phyloP scores from a whole-genome alignment of 1,140 invertebrate species.

The Pectinophora gossypiella region DNA sequence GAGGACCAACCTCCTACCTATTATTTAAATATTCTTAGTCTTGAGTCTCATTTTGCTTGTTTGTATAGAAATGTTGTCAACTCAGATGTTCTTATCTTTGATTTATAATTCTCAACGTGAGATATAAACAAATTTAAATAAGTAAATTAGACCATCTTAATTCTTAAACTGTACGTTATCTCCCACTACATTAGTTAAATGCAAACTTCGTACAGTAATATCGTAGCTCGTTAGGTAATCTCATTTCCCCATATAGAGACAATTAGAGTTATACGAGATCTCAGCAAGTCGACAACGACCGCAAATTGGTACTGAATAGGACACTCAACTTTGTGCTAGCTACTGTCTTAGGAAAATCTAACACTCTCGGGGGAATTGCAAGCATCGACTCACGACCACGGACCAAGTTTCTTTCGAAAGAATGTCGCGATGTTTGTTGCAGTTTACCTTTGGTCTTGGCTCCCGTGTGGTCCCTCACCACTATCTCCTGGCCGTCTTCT shows the following conservation, averaged over 20 bases:
- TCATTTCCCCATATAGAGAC: neutral
- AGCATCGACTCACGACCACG: neutral
- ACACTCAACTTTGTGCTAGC: neutral
- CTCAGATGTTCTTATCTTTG: too few relatives aligned
- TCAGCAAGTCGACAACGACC: neutral
- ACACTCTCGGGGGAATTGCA: neutral
- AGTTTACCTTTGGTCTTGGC: constrained; percentile 81
- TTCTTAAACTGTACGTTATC: too few relatives aligned
- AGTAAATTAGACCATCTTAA: too few relatives aligned
- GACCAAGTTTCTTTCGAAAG: neutral
- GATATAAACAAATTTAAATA: too few relatives aligned
- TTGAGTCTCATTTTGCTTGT: too few relatives aligned
- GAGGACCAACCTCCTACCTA: too few relatives aligned
- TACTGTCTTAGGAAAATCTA: neutral
- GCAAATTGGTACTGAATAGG: neutral
- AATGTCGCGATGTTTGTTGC: neutral
- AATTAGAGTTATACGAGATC: neutral
- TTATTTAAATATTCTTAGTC: too few relatives aligned
- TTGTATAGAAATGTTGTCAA: too few relatives aligned
- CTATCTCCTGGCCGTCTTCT: constrained; percentile 89
- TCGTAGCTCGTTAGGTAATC: neutral
- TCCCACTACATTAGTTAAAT: too few relatives aligned
- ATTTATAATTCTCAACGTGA: too few relatives aligned
- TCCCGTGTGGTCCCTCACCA: constrained; percentile 81
- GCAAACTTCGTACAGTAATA: neutral